A percentile compares a stretch with the other conserved stretches of the same genome.
Evolutionary conservation across 1,140 invertebrate genomes (phyloP).

Genomic region (Melipona quadrifasciata): DNA sequence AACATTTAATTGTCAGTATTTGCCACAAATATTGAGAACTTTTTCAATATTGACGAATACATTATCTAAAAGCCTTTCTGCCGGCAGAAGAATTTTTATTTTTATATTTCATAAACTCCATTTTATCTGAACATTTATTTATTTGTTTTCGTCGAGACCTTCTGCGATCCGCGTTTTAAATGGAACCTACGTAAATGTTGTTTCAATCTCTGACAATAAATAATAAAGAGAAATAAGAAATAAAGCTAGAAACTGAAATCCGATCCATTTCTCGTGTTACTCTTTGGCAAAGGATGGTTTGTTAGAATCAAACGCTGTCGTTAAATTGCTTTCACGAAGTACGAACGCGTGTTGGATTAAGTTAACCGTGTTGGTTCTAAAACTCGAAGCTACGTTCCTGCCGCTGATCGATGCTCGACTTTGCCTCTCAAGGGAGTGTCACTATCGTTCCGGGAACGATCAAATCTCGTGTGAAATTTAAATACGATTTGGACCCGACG

Average conservation of each 20-base stretch:
- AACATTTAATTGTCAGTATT: too few species aligned
- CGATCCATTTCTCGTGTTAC: neutral
- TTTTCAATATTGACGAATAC: too few species aligned
- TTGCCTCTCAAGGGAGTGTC: slow-evolving; percentile 19
- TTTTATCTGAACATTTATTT: too few species aligned
- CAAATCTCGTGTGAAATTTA: slow-evolving; percentile 50
- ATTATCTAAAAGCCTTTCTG: too few species aligned
- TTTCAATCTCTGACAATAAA: too few species aligned
- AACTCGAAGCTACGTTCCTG: slow-evolving; percentile 6
- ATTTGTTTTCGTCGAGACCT: too few species aligned
- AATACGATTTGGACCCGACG: slow-evolving; percentile 47
- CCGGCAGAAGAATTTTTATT: too few species aligned
- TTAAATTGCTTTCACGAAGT: too few species aligned
- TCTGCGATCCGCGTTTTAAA: too few species aligned
- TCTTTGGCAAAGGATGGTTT: neutral
- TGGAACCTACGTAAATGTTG: too few species aligned
- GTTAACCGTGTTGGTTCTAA: neutral
- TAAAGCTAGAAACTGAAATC: neutral
- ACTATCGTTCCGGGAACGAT: slow-evolving; percentile 31
- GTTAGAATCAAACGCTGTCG: neutral
- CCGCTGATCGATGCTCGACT: slow-evolving; percentile 13
- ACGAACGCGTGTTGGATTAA: neutral
- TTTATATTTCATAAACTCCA: too few species aligned
- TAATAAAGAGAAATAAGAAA: neutral
- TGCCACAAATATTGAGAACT: too few species aligned